Base-by-base conservation (phyloP, 2,888 invertebrate genomes). In the Pomacea canaliculata region DNA sequence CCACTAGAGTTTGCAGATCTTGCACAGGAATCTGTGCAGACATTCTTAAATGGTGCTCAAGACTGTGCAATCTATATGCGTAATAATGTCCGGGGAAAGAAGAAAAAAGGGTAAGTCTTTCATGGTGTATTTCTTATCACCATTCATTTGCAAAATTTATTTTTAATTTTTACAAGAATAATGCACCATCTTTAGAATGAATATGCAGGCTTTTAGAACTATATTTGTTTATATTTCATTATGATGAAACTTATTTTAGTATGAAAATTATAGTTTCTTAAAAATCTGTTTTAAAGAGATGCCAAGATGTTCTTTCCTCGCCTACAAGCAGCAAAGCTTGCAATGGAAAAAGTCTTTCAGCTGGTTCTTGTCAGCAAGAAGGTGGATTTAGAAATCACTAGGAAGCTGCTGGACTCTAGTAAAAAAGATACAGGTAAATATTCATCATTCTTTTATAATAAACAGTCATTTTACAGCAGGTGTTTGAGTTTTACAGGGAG, bases 41-140 rank as follows among this genome's bases (percentile, higher is more conserved):
- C 48, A 59, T 27, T 62, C 49, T n/a, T 74, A 49, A 74, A 74
- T 51, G 62, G 60, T 46, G 69, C 69, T 10, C 74, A 69, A 23
- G 74, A 74, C 69, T 74, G 69, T 73, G 67, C 66, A n/a, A 51
- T 73, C 59, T 67, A 56, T 65, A 48, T 73, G 37, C 49, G n/a
- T 19, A 73, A 51, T 23, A 66, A 73, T 18, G 67, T 59, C 16
- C 51, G 16, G 23, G 65, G 49, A 56, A 73, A 59, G 59, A 73
- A 73, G 59, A 73, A 73, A 18, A 73, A 73, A 13, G 73, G 73
- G 73, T 73, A 51, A 65, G 62, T 27, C 23, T 37, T 67, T 23
- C 51, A 56, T 37, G 3, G 37, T 37, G 37, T 37, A 37, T 37
- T 37, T 37, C 0, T 37, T 37, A 1, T 37, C 37, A 37, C 37